A percentile compares a stretch with the other conserved stretches of the same genome.
phyloP scores from a whole-genome alignment of 2,113 vertebrate genomes.

The Struthio camelus region DNA sequence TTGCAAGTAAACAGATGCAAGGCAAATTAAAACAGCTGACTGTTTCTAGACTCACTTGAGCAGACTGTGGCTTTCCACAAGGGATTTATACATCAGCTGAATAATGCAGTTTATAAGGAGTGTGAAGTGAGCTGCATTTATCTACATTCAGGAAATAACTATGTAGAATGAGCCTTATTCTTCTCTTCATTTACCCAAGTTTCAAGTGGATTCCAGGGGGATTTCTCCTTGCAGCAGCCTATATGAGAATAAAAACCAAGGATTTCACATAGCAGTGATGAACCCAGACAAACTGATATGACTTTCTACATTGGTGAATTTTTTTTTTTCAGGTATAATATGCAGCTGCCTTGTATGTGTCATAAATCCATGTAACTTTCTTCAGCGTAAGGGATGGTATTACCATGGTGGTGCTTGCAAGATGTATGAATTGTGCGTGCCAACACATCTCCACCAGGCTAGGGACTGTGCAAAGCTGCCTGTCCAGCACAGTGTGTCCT shows the following conservation, averaged over 20 bases:
- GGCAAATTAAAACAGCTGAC: conserved; percentile 4
- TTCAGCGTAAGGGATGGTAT: background rate
- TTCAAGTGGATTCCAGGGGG: background rate
- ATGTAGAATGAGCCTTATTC: background rate
- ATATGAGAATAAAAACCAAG: background rate
- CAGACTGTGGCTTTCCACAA: background rate
- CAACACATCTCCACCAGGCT: background rate
- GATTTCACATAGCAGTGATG: background rate
- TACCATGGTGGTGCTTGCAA: background rate
- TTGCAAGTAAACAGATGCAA: background rate
- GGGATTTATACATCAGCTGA: background rate
- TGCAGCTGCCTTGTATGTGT: background rate
- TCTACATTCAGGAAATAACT: conserved; percentile 7
- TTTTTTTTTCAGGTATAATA: accelerated
- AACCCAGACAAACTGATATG: background rate
- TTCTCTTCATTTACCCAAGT: background rate
- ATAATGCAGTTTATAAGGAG: conserved; percentile 2
- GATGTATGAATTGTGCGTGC: accelerated
- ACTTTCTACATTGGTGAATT: background rate
- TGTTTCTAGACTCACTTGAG: background rate
- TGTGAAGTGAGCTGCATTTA: conserved; percentile 1
- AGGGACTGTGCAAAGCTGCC: background rate
- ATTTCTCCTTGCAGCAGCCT: background rate
- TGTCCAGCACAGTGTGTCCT: background rate
- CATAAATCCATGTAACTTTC: background rate